Evolutionary conservation across 2,888 invertebrate genomes (phyloP), one percentile per base, ranked within the genome.

Genomic region (Sisyra nigra): DNA sequence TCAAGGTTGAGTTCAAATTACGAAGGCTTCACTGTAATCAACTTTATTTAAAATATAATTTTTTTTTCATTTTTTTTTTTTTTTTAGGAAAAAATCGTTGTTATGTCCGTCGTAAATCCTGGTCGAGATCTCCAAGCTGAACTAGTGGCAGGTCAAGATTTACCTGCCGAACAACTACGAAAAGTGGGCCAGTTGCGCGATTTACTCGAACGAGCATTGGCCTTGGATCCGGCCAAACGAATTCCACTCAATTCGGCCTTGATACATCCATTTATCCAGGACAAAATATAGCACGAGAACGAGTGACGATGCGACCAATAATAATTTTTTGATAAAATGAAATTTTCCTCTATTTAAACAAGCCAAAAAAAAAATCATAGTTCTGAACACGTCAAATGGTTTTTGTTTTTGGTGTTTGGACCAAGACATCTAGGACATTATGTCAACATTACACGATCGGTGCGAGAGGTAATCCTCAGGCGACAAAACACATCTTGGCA

Each of bases 81-180:
- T 50, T 67, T 67, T n/a, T 67, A 96, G 96, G 96, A 96, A 60
- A 98, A 98, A 68, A 72, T 94, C 40, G 92, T 94, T n/a, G 80
- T 91, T 36, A 82, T 97, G 76, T 79, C 93, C 35, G 87, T 87
- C 40, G 80, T 98, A 48, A 86, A 86, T 55, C 74, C 86, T 9
- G 74, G 75, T 2, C 74, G 94, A 29, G 93, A 94, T 58, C 68
- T 99, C 45, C 80, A 84, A 52, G 67, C 79, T 0, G 96, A 98
- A 58, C 67, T 99, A 48, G 76, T 89, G 44, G 85, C 89, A 7
- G 85, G 85, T 54, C 92, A 91, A 60, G 79, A 85, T 38, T 66
- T 94, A 44, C 88, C 91, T 0, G 72, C 85, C 9, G 84, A 91
- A 48, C 93, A 94, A 60, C 73, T 85, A 49, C 80, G 86, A 48